Evolutionary conservation across 30 jellyfish, hydroid and myxozoan species (phyloP).

Genomic region (Nemopilema nomurai): DNA sequence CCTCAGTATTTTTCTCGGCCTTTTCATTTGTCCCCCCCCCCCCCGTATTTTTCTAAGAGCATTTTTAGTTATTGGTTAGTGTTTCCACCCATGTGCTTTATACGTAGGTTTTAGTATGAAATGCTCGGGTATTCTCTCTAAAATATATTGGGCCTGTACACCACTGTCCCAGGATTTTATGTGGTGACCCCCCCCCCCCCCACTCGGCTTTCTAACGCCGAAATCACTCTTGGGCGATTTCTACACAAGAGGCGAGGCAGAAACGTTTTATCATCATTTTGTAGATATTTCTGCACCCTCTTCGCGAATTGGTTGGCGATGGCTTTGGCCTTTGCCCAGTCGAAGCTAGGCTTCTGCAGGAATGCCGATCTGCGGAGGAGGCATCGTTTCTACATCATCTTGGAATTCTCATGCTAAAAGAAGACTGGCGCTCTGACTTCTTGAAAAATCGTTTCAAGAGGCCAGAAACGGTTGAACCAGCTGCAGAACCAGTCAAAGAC

Average conservation of each 20-base stretch:
- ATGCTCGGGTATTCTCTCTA: no score
- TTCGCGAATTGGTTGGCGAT: conserved; percentile 59
- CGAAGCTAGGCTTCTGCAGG: conserved; percentile 48
- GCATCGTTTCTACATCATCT: conserved; percentile 59
- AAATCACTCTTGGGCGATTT: neutral
- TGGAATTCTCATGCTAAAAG: conserved; percentile 50
- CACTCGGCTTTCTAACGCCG: no score
- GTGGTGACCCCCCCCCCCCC: no score
- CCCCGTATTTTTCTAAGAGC: no score
- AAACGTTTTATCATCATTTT: neutral
- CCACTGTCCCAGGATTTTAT: no score
- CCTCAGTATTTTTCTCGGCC: no score
- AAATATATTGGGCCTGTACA: no score
- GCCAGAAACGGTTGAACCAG: neutral
- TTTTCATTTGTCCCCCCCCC: no score
- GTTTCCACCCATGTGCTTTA: no score
- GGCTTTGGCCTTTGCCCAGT: conserved; percentile 61
- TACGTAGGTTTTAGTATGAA: no score
- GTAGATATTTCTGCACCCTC: conserved; percentile 72
- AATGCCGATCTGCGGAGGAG: conserved; percentile 22
- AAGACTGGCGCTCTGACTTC: conserved; percentile 73
- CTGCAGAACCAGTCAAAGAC: neutral
- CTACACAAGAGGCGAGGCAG: neutral
- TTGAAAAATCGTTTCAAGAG: conserved; percentile 28
- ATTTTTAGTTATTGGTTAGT: no score